Evolutionary conservation across 2,888 invertebrate genomes (phyloP), one percentile per base, ranked within the genome.

Genomic region (Brenthis hecate): DNA sequence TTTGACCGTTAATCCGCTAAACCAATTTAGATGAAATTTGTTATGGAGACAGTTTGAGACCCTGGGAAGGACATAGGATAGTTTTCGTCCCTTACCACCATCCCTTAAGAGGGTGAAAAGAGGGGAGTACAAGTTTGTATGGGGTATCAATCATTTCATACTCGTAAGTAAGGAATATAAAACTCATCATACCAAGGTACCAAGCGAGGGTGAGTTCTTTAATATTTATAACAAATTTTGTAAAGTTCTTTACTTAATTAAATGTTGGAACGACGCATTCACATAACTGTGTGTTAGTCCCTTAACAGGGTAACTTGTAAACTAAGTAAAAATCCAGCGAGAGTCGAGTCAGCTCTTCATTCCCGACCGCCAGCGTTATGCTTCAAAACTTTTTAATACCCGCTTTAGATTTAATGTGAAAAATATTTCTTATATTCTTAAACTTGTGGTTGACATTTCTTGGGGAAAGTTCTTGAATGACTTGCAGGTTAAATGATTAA

Each of bases 351-450:
- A 43, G 11, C 13, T 51, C 53, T 51, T 62, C 53, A 62, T 19
- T 53, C 53, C 14, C 36, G 36, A 36, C 53, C 16, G 51, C 51
- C 4, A 51, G 53, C 61, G 63, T 65, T 70, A 63, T 56, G 70
- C 66, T 70, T 65, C 55, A 50, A 68, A 74, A 72, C 63, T 73
- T 74, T 72, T 72, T 70, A 74, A 74, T 67, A 60, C 60, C 50
- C 61, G 68, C 66, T 70, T 69, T 62, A 62, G 65, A 70, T 66
- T 72, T 71, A 68, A 68, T 68, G 56, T 71, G 71, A 68, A 69
- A 68, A 68, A 64, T 66, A 16, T 53, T 53, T 53, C 36, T 43
- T 43, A 43, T 43, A 43, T n/a, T 60, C n/a, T n/a, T 50, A 50
- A 60, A 60, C 11, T 50, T 60, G 28, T 19, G 28, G 60, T 0